phyloP scores from a whole-genome alignment of 1,140 invertebrate species.

The Venturia canescens region DNA sequence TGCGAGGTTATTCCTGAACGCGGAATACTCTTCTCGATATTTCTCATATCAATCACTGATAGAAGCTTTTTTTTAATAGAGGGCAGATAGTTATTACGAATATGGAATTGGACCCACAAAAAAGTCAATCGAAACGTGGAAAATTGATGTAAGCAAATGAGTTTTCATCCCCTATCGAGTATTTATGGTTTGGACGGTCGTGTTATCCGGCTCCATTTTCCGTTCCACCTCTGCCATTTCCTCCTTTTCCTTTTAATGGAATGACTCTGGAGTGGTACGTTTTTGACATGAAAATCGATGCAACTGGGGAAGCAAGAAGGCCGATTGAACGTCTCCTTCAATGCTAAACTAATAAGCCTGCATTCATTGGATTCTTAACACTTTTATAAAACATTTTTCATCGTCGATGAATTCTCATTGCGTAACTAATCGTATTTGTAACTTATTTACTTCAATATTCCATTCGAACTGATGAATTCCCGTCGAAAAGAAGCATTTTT shows the following conservation, averaged over 20 bases:
- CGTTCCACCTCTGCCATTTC: background rate
- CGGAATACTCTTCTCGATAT: background rate
- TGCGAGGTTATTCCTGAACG: background rate
- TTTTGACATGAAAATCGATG: background rate
- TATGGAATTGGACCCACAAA: background rate
- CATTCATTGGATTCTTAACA: background rate
- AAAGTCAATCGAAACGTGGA: background rate
- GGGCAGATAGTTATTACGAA: too few relatives aligned
- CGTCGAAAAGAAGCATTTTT: too few relatives aligned
- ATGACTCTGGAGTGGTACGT: slow-evolving; percentile 20
- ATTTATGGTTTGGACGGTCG: slow-evolving; percentile 16
- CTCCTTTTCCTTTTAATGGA: background rate
- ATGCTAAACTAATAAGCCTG: slow-evolving; percentile 29
- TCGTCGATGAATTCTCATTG: too few relatives aligned
- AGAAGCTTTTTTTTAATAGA: background rate
- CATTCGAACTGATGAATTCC: too few relatives aligned
- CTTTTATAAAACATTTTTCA: background rate
- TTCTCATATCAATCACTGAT: background rate
- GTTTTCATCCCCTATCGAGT: slow-evolving; percentile 37
- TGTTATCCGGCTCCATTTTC: background rate
- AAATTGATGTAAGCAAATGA: background rate
- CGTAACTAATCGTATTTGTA: too few relatives aligned
- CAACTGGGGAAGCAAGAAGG: slow-evolving; percentile 14
- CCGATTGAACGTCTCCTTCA: background rate
- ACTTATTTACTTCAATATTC: too few relatives aligned